Conservation (phyloP, 2,888 invertebrate species). For the Hypomecis atomaria region DNA sequence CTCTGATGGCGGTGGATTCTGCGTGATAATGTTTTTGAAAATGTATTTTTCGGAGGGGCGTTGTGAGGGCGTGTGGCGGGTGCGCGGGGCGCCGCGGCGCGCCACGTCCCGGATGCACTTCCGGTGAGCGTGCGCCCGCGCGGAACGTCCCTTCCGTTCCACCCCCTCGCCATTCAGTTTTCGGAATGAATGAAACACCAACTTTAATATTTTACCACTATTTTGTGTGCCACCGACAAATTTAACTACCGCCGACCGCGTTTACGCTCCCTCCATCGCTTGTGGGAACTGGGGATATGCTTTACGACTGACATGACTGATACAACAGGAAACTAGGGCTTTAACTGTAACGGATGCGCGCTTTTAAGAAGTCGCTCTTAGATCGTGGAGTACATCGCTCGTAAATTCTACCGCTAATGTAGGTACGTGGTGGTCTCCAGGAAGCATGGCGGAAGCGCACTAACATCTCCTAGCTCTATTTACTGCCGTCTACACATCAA, state of each 20-base stretch:
- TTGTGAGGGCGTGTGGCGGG: constrained; percentile 57
- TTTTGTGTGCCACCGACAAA: constrained; percentile 48
- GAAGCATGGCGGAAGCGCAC: constrained; percentile 18
- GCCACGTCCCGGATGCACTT: constrained; percentile 81
- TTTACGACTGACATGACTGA: constrained; percentile 47
- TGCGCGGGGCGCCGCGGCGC: constrained; percentile 66
- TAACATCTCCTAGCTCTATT: constrained; percentile 8
- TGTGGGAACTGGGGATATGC: constrained; percentile 57
- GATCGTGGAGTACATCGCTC: constrained; percentile 39
- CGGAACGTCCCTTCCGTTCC: constrained; percentile 81
- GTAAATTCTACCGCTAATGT: constrained; percentile 37
- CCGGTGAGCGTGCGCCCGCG: constrained; percentile 76
- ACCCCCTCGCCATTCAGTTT: constrained; percentile 71
- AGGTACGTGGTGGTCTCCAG: constrained; percentile 28
- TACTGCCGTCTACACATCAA: constrained; percentile 2
- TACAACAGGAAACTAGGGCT: constrained; percentile 47
- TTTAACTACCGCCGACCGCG: constrained; percentile 54
- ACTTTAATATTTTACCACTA: constrained; percentile 39
- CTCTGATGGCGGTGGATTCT: background rate
- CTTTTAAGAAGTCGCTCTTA: constrained; percentile 42
- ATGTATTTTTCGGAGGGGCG: constrained; percentile 24
- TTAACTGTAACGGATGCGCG: constrained; percentile 41
- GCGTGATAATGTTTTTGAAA: constrained; percentile 6
- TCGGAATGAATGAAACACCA: constrained; percentile 63
- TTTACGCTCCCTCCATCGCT: constrained; percentile 48